These are phyloP conservation scores for Apaloderma vittatum DNA, from an alignment of 2,113 vertebrate species.

Conservation along the genomic window DNA sequence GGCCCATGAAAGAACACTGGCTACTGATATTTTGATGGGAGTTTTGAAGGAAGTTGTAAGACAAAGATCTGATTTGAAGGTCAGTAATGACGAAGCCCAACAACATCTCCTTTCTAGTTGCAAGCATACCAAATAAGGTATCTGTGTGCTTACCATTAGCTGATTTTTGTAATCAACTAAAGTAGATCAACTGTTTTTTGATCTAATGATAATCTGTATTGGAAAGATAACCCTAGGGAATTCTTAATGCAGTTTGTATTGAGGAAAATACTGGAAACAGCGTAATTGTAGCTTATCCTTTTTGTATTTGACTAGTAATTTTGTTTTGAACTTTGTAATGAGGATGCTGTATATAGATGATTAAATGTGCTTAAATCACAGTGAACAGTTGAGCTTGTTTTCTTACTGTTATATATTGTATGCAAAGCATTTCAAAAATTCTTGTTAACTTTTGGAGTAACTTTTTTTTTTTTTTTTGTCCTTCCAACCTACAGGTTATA, in stretches of 20 bases:
- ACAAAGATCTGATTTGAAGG: conserved; percentile 94
- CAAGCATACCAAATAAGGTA: background rate
- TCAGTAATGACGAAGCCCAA: conserved; percentile 52
- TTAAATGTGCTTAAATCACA: background rate
- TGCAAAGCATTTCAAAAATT: background rate
- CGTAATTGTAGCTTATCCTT: background rate
- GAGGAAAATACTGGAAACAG: background rate
- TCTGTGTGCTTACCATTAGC: background rate
- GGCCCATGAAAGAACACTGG: conserved; percentile 95
- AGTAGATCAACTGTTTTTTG: background rate
- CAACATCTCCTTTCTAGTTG: background rate
- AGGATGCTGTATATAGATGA: background rate
- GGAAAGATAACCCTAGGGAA: background rate
- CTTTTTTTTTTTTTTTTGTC: background rate
- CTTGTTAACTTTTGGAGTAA: background rate
- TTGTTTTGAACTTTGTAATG: background rate
- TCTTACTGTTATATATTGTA: background rate
- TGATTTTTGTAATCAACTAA: background rate
- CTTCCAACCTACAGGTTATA: conserved; percentile 85
- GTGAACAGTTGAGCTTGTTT: background rate
- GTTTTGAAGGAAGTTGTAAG: conserved; percentile 96
- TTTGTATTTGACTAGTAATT: background rate
- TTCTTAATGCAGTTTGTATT: background rate
- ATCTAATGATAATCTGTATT: background rate
- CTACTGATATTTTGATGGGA: conserved; percentile 97